Evolutionary conservation across 2,888 invertebrate genomes (phyloP).

Genomic region (Plebejus argus): DNA sequence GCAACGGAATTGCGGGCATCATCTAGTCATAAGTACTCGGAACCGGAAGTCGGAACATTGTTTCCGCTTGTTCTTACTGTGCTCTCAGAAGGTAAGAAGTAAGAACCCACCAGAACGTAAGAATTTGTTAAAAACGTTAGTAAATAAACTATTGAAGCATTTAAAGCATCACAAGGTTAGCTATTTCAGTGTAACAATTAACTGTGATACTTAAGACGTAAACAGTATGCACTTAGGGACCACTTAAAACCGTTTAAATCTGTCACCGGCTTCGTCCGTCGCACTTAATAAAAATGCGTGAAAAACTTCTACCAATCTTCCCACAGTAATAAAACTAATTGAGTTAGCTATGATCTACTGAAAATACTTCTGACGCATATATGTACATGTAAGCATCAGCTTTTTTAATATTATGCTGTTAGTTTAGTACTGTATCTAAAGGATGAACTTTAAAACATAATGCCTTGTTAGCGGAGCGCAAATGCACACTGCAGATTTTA

Average conservation of each 20-base stretch:
- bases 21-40: neutral
- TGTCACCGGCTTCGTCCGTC: neutral
- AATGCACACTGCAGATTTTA: neutral
- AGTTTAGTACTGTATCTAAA: too few relatives aligned
- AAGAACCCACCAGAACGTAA: neutral
- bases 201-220: neutral
- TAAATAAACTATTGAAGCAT: constrained; percentile 2
- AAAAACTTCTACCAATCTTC: constrained; percentile 14
- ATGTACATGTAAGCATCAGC: neutral
- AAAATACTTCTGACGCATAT: neutral
- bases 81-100: neutral
- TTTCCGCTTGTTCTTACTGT: neutral
- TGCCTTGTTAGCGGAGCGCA: too few relatives aligned
- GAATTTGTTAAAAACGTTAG: neutral
- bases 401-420: too few relatives aligned
- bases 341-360: neutral
- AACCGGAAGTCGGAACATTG: neutral
- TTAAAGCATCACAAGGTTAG: constrained; percentile 1
- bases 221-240: constrained; percentile 22
- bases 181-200: constrained; percentile 16
- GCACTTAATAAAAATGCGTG: constrained; percentile 29
- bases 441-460: too few relatives aligned
- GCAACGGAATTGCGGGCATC: too few relatives aligned
- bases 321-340: constrained; percentile 24
- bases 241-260: constrained; percentile 29